Base-by-base conservation (phyloP, 1,140 invertebrate genomes). In the Pseudachorutes palmiensis region DNA sequence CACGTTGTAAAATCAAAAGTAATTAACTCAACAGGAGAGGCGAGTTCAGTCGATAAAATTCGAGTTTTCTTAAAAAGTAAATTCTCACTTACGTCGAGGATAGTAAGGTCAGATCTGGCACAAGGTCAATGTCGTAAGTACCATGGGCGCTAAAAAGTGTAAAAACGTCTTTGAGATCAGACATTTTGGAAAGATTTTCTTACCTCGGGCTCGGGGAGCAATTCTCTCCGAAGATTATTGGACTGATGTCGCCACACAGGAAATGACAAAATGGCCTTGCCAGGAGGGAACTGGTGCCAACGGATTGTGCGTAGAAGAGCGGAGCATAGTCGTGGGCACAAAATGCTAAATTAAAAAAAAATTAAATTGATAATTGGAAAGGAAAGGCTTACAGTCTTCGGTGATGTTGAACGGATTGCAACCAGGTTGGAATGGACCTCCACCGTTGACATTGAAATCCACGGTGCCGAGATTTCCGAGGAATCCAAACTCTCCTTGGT, bases 401-500 rank as follows among this genome's bases (percentile, higher is more conserved):
- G 3, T 16, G 24, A 5, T 5, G 12, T 12, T 26, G 24, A 22
- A 19, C 12, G 24, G 24, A 55, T n/a, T n/a, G n/a, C 3, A 5
- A 26, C 9, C 30, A 61, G 59, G 59, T 26, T 61, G 59, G 31
- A 36, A 19, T 30, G 59, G 59, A 28, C 59, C 59, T 30, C 59
- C 59, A 29, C 59, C 59, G 31, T 61, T 61, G 29, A 61, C 59
- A 31, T 36, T 30, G 75, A 85, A 85, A 70, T 86, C 84, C 1
- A 78, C 83, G 0, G 82, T 83, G 1, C 84, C 84, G 0, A 83
- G 84, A 28, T 78, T 70, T 0, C 79, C 78, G 0, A 81, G 81
- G 0, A 82, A 82, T 0, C 83, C 83, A 65, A 84, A 84, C 0
- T 80, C 72, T 2, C 82, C 81, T 1, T 82, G 84, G 70, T 88